Conservation (phyloP, 2,797 vertebrate genomes). For the Oreortyx pictus region DNA sequence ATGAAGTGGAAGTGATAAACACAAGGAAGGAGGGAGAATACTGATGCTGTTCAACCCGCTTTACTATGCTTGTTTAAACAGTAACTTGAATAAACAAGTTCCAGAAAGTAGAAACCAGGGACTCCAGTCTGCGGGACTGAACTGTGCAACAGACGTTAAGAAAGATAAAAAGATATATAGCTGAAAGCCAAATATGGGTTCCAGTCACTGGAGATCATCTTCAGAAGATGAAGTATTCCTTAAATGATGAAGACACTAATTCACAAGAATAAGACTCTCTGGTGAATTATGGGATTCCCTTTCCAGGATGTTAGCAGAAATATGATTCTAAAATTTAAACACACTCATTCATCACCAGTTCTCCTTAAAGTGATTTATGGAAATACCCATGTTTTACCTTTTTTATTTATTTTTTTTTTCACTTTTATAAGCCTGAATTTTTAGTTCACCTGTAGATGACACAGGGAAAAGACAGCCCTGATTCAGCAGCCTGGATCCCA, state of each 20-base stretch:
- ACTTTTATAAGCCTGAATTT: slow-evolving; percentile 27
- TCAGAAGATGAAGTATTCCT: slow-evolving; percentile 56
- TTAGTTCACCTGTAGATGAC: slow-evolving; percentile 23
- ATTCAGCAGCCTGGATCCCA: neutral
- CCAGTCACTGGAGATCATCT: slow-evolving; percentile 62
- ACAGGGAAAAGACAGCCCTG: neutral
- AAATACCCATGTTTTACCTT: slow-evolving; percentile 25
- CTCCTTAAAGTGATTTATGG: slow-evolving; percentile 54
- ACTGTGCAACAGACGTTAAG: neutral
- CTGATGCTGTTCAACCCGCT: neutral
- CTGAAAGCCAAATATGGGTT: slow-evolving; percentile 51
- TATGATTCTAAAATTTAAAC: slow-evolving; percentile 25
- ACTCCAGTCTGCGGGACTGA: neutral
- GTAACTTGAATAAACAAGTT: slow-evolving; percentile 10
- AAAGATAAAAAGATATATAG: slow-evolving; percentile 36
- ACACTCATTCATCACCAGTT: slow-evolving; percentile 50
- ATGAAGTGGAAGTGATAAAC: neutral
- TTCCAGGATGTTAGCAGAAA: slow-evolving; percentile 59
- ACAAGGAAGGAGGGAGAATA: neutral
- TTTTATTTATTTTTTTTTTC: slow-evolving; percentile 35
- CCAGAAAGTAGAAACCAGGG: neutral
- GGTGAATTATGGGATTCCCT: slow-evolving; percentile 58
- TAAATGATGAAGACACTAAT: slow-evolving; percentile 65
- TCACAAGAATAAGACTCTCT: slow-evolving; percentile 58
- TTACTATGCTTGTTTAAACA: neutral